phyloP scores from a whole-genome alignment of 37 sponge, comb jelly and placozoan genomes.

The Crambe crambe region DNA sequence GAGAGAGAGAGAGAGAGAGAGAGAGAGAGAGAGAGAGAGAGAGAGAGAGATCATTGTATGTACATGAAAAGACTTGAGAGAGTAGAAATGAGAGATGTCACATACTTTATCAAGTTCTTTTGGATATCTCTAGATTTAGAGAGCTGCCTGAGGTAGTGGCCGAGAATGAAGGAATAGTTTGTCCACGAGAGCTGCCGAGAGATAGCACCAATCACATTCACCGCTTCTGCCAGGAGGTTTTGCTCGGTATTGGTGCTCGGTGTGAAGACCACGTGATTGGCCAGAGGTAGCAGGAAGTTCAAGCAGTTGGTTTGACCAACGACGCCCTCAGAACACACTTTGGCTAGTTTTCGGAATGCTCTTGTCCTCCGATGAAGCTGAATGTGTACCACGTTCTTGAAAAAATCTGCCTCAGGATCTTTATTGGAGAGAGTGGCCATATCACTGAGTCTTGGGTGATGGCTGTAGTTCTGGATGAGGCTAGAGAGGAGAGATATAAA shows the following conservation, averaged over 20 bases:
- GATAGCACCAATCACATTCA: constrained; percentile 65
- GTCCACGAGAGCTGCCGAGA: constrained; percentile 67
- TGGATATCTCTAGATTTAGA: constrained; percentile 51
- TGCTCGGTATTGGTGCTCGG: constrained; percentile 49
- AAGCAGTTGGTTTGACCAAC: constrained; percentile 41
- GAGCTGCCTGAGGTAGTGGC: constrained; percentile 68
- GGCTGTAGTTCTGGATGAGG: constrained; percentile 49
- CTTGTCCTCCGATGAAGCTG: constrained; percentile 81
- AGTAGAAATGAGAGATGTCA: not conserved
- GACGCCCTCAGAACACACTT: constrained; percentile 13
- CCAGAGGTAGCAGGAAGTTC: constrained; percentile 72
- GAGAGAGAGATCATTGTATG: too few relatives aligned
- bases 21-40: too few relatives aligned
- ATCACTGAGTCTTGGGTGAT: constrained; percentile 65
- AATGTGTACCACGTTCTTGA: constrained; percentile 86
- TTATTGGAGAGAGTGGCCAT: constrained; percentile 42
- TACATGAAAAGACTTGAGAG: too few relatives aligned
- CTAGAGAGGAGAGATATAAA: constrained; percentile 62
- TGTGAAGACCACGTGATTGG: constrained; percentile 49
- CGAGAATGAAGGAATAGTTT: constrained; percentile 54
- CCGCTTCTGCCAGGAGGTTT: constrained; percentile 77
- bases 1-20: too few relatives aligned
- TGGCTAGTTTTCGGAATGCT: constrained; percentile 60
- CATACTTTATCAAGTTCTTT: constrained; percentile 68
- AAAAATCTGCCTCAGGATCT: constrained; percentile 88